A percentile compares a stretch with the other conserved stretches of the same genome.
Conservation (phyloP, 2,888 invertebrate species). For the Cephus pulcher region DNA sequence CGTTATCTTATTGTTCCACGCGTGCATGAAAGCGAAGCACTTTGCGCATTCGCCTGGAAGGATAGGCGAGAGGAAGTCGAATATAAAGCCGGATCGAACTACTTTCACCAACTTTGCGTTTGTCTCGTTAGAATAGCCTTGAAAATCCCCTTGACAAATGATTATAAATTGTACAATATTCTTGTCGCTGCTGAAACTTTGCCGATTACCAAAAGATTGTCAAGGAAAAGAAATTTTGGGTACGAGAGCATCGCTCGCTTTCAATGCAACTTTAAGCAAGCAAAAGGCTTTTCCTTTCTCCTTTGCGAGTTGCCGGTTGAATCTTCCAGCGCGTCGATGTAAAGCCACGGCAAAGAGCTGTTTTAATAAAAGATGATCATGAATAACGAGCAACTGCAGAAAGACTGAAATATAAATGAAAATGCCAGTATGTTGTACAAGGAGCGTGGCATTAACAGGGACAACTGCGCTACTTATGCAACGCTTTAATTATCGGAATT, state of each 20-base stretch:
- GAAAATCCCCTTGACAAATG: neutral
- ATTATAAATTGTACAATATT: neutral
- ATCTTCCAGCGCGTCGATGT: neutral
- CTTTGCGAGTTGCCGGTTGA: neutral
- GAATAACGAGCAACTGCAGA: neutral
- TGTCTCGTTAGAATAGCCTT: neutral
- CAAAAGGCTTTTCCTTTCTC: neutral
- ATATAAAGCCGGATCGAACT: neutral
- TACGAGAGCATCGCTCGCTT: neutral
- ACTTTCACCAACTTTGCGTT: neutral
- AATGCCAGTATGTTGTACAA: neutral
- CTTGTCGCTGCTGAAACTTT: neutral
- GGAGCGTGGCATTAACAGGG: neutral
- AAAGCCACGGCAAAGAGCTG: neutral
- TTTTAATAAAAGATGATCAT: slow-evolving; percentile 3
- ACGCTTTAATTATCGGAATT: neutral
- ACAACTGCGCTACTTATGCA: neutral
- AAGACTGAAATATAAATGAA: neutral
- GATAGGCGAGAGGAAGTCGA: no score
- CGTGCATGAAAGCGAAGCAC: neutral
- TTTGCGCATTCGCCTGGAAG: neutral
- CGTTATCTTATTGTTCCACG: neutral
- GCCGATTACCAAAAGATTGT: neutral
- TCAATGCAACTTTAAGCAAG: neutral
- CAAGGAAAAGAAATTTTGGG: neutral